phyloP scores from a whole-genome alignment of 2,113 vertebrate genomes.

The Petrocephalus zakoni region DNA sequence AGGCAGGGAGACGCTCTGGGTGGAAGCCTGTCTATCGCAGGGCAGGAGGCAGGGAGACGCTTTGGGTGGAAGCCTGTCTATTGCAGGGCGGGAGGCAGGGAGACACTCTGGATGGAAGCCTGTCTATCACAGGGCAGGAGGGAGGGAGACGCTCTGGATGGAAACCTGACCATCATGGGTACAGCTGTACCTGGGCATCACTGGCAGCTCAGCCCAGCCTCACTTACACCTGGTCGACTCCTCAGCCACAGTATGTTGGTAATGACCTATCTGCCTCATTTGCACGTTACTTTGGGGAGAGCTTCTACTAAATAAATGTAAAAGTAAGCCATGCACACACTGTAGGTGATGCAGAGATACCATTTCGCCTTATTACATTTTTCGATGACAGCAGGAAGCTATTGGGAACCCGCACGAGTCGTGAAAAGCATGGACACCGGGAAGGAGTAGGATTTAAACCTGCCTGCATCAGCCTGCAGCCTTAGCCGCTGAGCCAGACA shows the following conservation, averaged over 20 bases:
- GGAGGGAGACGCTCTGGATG: too few relatives aligned
- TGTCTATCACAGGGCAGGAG: too few relatives aligned
- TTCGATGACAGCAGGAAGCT: neutral
- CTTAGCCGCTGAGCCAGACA: neutral
- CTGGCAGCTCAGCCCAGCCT: neutral
- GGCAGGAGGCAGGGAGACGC: too few relatives aligned
- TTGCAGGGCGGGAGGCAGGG: too few relatives aligned
- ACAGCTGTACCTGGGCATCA: neutral
- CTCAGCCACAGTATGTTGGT: neutral
- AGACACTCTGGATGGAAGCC: too few relatives aligned
- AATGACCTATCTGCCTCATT: neutral
- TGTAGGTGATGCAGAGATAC: neutral
- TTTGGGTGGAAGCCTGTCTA: too few relatives aligned
- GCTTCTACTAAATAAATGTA: neutral
- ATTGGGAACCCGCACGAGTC: neutral
- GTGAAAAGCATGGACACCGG: neutral
- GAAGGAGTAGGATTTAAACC: neutral
- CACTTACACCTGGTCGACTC: neutral
- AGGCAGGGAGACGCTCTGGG: too few relatives aligned
- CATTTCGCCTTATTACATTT: neutral
- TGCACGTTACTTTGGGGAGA: neutral
- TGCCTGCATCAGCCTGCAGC: neutral
- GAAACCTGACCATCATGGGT: too few relatives aligned
- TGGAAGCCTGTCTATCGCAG: too few relatives aligned
- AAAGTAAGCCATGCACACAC: neutral